These are phyloP conservation scores for Diadophis punctatus DNA, from an alignment of 2,113 vertebrate species.

Conservation along the genomic window DNA sequence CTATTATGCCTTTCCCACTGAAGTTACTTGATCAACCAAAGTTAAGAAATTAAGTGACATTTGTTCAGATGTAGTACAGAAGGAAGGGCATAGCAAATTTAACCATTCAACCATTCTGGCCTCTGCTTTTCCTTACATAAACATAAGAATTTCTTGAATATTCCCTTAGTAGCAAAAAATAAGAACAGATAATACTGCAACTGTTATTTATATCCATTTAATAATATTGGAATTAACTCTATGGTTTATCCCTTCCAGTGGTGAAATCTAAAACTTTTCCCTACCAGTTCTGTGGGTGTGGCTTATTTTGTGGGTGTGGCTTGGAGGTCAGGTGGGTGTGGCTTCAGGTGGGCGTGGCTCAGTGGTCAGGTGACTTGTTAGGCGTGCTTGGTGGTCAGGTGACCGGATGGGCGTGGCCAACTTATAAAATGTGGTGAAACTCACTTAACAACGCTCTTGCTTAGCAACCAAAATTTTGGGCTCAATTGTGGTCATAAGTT, in stretches of 20 bases:
- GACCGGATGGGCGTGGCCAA: too few relatives aligned
- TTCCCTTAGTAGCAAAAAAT: background rate
- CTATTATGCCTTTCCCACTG: slow-evolving; percentile 1
- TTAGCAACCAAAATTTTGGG: too few relatives aligned
- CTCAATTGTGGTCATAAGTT: too few relatives aligned
- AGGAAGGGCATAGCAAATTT: background rate
- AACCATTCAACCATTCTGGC: slow-evolving; percentile 8
- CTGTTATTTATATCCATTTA: background rate
- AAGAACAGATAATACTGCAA: background rate
- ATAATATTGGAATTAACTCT: background rate
- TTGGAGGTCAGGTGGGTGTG: too few relatives aligned
- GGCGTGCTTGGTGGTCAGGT: too few relatives aligned
- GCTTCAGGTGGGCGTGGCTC: too few relatives aligned
- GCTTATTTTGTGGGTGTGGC: too few relatives aligned
- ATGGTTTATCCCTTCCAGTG: background rate
- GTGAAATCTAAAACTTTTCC: too few relatives aligned
- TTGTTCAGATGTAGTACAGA: background rate
- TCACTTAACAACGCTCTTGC: too few relatives aligned
- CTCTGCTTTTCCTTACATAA: background rate
- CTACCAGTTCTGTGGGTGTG: too few relatives aligned
- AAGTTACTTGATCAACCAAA: slow-evolving; percentile 33
- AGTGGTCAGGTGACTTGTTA: too few relatives aligned
- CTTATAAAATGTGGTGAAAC: too few relatives aligned
- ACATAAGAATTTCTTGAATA: background rate
- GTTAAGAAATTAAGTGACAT: slow-evolving; percentile 12